These are phyloP conservation scores for Cheilosia vernalis DNA, from an alignment of 2,888 invertebrate genomes.

Conservation along the genomic window DNA sequence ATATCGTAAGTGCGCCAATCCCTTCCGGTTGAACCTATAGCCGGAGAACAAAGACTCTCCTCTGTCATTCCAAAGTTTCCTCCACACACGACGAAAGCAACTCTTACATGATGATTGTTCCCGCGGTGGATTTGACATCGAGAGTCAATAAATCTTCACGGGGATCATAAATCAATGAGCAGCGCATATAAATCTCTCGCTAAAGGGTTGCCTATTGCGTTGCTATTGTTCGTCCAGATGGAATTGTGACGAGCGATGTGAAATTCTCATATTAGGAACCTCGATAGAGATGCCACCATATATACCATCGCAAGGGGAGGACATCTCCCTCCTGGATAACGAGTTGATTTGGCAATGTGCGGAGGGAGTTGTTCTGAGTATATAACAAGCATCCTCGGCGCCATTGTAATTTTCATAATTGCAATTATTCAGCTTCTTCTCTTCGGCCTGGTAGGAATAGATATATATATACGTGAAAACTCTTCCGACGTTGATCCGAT, in stretches of 20 bases:
- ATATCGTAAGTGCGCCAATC: slow-evolving; percentile 28
- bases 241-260: slow-evolving; percentile 51
- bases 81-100: slow-evolving; percentile 32
- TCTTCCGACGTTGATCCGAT: slow-evolving; percentile 47
- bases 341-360: slow-evolving; percentile 47
- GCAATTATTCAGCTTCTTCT: slow-evolving; percentile 26
- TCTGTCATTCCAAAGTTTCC: slow-evolving; percentile 4
- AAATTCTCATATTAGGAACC: slow-evolving; percentile 57
- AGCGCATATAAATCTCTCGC: slow-evolving; percentile 55
- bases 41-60: slow-evolving; percentile 35
- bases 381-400: slow-evolving; percentile 43
- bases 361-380: slow-evolving; percentile 45
- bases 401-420: slow-evolving; percentile 47
- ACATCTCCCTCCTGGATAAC: slow-evolving; percentile 35
- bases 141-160: slow-evolving; percentile 73
- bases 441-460: neutral
- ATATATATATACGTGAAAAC: neutral
- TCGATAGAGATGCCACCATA: slow-evolving; percentile 29
- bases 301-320: neutral
- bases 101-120: slow-evolving; percentile 46
- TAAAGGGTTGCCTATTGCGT: slow-evolving; percentile 23
- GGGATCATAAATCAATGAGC: slow-evolving; percentile 72
- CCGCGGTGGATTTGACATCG: slow-evolving; percentile 47
- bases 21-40: slow-evolving; percentile 47
- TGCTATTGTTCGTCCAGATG: slow-evolving; percentile 44